Conservation (phyloP, 2,888 invertebrate species). For the Trissoscelio sp. region DNA sequence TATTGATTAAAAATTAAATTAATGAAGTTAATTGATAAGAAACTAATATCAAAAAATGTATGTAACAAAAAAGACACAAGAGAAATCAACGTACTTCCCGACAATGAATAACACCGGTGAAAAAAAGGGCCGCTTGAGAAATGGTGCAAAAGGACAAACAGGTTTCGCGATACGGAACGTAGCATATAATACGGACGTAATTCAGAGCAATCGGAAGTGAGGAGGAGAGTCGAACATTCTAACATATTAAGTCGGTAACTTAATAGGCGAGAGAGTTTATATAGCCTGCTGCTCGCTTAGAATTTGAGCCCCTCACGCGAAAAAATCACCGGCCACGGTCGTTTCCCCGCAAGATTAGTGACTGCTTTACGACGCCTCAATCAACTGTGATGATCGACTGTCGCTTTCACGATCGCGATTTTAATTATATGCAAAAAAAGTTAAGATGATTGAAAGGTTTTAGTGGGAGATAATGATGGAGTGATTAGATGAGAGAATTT, state of each 20-base stretch:
- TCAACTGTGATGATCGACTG: conserved; percentile 62
- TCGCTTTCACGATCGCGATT: conserved; percentile 64
- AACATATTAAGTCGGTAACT: conserved; percentile 71
- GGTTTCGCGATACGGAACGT: conserved; percentile 39
- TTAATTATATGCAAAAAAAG: conserved; percentile 43
- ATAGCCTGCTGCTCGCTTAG: conserved; percentile 57
- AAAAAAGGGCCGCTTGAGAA: conserved; percentile 39
- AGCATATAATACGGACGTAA: conserved; percentile 47
- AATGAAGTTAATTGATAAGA: neutral
- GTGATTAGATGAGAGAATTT: conserved; percentile 18
- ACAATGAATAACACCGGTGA: conserved; percentile 50
- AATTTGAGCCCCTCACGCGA: conserved; percentile 72
- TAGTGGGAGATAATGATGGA: neutral
- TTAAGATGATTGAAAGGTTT: conserved; percentile 2
- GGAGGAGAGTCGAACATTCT: conserved; percentile 42
- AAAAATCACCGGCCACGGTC: conserved; percentile 67
- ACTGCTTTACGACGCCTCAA: conserved; percentile 53
- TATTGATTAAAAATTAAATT: no score
- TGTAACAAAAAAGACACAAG: neutral
- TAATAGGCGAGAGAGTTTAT: conserved; percentile 76
- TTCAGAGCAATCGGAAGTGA: conserved; percentile 64
- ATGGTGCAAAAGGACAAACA: conserved; percentile 56
- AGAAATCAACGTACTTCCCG: conserved; percentile 46
- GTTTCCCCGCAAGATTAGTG: conserved; percentile 37
- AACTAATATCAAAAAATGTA: neutral